phyloP scores from a whole-genome alignment of 2,113 vertebrate genomes.

The Typhlomys cinereus region DNA sequence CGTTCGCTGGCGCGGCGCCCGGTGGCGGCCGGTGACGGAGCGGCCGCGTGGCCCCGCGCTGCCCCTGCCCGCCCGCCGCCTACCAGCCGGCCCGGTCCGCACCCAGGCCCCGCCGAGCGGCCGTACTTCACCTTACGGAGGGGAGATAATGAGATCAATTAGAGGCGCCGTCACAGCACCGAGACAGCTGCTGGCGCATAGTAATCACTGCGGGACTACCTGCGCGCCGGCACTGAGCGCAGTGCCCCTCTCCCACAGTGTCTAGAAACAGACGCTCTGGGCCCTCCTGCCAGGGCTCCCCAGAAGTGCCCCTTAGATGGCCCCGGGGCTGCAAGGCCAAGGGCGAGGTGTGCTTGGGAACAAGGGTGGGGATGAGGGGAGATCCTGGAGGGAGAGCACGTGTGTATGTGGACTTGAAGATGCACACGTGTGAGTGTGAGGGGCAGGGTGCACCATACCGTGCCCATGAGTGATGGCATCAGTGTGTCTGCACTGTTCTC shows the following conservation, averaged over 20 bases:
- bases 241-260: conserved; percentile 6
- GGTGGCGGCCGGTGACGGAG: background rate
- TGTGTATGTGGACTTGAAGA: background rate
- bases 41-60: background rate
- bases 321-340: background rate
- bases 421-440: background rate
- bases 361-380: no score
- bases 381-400: no score
- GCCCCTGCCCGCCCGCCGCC: conserved; percentile 47
- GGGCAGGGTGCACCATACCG: background rate
- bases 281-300: background rate
- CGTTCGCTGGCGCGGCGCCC: conserved; percentile 52
- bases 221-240: background rate
- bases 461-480: background rate
- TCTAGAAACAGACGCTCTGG: background rate
- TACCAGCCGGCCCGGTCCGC: conserved; percentile 42
- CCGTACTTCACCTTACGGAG: conserved; percentile 82
- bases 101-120: conserved; percentile 61
- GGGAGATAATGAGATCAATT: conserved; percentile 88
- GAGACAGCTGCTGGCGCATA: conserved; percentile 86
- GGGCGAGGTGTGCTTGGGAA: no score
- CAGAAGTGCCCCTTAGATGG: background rate
- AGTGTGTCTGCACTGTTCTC: no score
- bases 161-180: conserved; percentile 85
- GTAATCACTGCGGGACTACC: conserved; percentile 85